Evolutionary conservation across 2,888 invertebrate species (phyloP), one percentile per base, ranked within the genome.

Genomic region (Chirona hameri): DNA sequence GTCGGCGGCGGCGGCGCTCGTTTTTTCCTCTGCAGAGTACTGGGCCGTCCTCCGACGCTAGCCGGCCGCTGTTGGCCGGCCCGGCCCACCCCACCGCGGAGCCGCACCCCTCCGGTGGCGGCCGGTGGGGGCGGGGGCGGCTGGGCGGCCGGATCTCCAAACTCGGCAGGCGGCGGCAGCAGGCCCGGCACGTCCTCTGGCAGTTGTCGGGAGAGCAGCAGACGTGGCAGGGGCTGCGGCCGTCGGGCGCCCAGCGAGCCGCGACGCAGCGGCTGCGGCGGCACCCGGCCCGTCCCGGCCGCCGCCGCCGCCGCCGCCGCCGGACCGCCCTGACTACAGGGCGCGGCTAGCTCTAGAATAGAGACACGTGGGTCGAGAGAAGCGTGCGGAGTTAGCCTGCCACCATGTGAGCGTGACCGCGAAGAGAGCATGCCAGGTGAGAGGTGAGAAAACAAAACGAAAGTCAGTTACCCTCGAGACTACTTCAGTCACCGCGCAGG

Each of bases 341-440:
- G 29, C 60, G 60, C 81, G 52, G 65, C 60, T 57, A 65, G 81
- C 55, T 81, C 81, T 81, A 57, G 7, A 76, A 76, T 7, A 76
- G 76, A 76, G 24, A 55, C 81, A 57, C 21, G 29, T 81, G 31
- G 57, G 29, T 81, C 24, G 57, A 39, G 48, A 55, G 46, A 57
- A n/a, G 81, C 81, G 52, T 57, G 60, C 46, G 21, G 9, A 18
- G 81, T 31, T 15, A n/a, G 31, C 81, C 39, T 7, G 31, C 27
- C 60, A 81, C 65, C 72, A 31, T 12, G 72, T 76, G 72, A 39
- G 72, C 81, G 65, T 24, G 27, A 4, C 24, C 4, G 76, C 12
- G 69, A 14, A n/a, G 60, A 52, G 24, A 29, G 57, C 57, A 65
- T 60, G 57, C 29, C 10, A 18, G 39, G 57, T 52, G 65, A 82